Base-by-base conservation (phyloP, 2,113 vertebrate genomes). In the Mus spicilegus region DNA sequence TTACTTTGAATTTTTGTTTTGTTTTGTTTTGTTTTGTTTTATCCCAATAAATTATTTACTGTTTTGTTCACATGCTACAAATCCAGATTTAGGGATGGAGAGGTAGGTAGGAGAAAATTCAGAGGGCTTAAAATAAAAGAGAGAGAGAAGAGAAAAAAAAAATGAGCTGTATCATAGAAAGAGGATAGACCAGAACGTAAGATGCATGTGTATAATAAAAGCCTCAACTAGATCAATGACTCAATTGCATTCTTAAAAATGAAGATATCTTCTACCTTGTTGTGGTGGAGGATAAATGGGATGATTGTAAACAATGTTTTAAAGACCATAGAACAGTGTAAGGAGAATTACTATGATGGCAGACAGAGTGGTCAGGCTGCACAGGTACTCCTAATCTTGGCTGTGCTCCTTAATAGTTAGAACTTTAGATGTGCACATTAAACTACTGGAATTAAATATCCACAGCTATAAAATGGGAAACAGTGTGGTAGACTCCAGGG, bases 41-140 rank as follows among this genome's bases (percentile, higher is more conserved):
- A 46, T 94, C 24, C 61, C 39, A 69, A 92, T 54, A 92, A 95
- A 95, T 82, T 54, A 81, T 67, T 90, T 84, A 73, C 39, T 86
- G 0, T 88, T 56, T 58, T 89, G 30, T 72, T 92, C 33, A 88
- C 39, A 78, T 69, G 69, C 51, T 91, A 4, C 2, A 81, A 75
- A 91, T 69, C 17, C 24, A 92, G 20, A 76, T 39, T 69, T 36
- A 26, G 76, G 22, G 13, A 75, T 63, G 19, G 4, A 90, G 1
- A 17, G 54, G 82, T 56, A 69, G 17, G 3, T 5, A 87, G n/a
- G 78, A 80, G 28, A 92, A 42, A 90, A 87, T 94, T 51, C 28
- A 26, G 3, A 72, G 76, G 17, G 58, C 11, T 30, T 14, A 89
- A 36, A 56, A 91, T 6, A 12, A 70, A 33, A 33, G 1, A 12